Evolutionary conservation across 2,113 vertebrate species (phyloP).

Genomic region (Trogon surrucura): DNA sequence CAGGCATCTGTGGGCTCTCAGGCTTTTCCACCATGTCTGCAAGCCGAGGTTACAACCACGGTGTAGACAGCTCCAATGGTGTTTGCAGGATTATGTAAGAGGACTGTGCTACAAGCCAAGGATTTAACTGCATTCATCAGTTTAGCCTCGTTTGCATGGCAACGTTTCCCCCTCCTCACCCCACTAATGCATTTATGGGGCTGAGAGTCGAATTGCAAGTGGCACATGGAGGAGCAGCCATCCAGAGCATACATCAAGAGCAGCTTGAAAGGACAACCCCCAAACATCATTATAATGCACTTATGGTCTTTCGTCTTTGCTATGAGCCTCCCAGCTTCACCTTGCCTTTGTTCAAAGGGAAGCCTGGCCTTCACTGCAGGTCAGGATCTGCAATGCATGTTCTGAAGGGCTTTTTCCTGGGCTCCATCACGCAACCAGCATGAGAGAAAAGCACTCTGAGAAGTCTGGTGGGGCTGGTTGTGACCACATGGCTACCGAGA

Average conservation of each 20-base stretch:
- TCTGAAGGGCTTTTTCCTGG: not conserved
- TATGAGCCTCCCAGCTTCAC: not conserved
- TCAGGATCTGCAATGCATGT: not conserved
- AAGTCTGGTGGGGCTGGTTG: not conserved
- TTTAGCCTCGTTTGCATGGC: not conserved
- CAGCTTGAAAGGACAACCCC: not conserved
- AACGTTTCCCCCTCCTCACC: not conserved
- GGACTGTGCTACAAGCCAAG: not conserved
- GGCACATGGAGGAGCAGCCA: not conserved
- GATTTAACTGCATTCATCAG: not conserved
- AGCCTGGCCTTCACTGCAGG: not conserved
- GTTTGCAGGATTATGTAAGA: not conserved
- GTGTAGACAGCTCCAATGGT: not conserved
- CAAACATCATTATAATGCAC: not conserved
- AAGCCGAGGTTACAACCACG: rapidly evolving
- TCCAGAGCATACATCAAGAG: not conserved
- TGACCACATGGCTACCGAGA: not conserved
- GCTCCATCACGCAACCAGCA: not conserved
- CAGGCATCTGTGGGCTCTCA: not conserved
- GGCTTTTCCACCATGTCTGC: not conserved
- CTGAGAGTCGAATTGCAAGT: not conserved
- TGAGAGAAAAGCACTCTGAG: not conserved
- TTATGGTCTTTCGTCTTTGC: not conserved
- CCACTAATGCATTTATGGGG: not conserved
- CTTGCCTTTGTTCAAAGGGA: not conserved